Evolutionary conservation across 2,113 vertebrate genomes (phyloP).

Genomic region (Hemibagrus wyckioides): DNA sequence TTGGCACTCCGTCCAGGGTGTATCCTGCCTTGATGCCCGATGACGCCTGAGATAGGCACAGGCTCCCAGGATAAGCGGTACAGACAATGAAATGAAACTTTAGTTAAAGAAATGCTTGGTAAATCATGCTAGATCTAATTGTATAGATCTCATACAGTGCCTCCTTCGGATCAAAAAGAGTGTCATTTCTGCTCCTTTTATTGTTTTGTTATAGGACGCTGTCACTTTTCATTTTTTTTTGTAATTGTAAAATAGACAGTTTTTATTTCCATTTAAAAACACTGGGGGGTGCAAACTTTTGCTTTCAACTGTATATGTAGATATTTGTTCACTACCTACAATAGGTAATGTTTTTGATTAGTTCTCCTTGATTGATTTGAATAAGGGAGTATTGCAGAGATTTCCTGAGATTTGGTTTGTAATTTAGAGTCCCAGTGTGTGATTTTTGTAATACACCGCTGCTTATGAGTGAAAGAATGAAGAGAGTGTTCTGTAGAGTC

Average conservation of each 20-base stretch:
- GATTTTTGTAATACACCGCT: neutral
- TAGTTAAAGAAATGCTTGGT: neutral
- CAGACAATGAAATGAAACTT: no score
- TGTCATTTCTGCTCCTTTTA: neutral
- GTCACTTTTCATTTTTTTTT: neutral
- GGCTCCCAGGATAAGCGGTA: no score
- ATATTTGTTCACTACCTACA: neutral
- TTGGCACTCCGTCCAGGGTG: no score
- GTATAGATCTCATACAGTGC: neutral
- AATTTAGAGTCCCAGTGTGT: neutral
- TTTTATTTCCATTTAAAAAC: neutral
- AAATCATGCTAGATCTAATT: no score
- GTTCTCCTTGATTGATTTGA: neutral
- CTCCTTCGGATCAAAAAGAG: neutral
- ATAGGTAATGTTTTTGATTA: neutral
- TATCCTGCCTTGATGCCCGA: no score
- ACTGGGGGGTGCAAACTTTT: neutral
- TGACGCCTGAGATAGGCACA: no score
- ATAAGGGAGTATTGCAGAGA: neutral
- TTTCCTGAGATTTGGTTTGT: neutral
- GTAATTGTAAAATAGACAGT: neutral
- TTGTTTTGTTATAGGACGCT: neutral
- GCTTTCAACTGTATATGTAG: neutral
- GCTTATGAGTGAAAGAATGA: neutral
- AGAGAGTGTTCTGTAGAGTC: neutral